These are phyloP conservation scores for Lerema accius DNA, from an alignment of 1,140 invertebrate species.

Conservation along the genomic window DNA sequence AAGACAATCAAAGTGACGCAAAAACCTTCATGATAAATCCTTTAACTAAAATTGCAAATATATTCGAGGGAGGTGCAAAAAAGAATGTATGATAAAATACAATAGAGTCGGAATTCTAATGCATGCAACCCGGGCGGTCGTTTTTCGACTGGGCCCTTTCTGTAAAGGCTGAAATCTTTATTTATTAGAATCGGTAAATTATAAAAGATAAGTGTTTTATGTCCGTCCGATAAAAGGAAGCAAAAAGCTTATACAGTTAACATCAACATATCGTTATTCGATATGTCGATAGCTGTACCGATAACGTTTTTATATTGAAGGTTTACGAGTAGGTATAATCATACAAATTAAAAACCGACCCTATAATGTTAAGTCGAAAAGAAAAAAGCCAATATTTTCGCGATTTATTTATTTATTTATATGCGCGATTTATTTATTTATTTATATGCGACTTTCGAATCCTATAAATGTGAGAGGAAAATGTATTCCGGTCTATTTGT, in stretches of 20 bases:
- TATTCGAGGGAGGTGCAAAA: slow-evolving; percentile 79
- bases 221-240: slow-evolving; percentile 52
- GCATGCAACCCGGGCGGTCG: slow-evolving; percentile 74
- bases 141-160: slow-evolving; percentile 65
- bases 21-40: slow-evolving; percentile 52
- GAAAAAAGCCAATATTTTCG: too few relatives aligned
- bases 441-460: too few relatives aligned
- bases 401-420: too few relatives aligned
- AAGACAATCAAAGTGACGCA: slow-evolving; percentile 46
- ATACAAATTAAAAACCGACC: background rate
- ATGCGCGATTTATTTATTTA: too few relatives aligned
- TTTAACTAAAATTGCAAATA: slow-evolving; percentile 74
- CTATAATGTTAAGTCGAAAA: background rate
- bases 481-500: too few relatives aligned
- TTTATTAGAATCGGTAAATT: slow-evolving; percentile 80
- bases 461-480: too few relatives aligned
- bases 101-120: slow-evolving; percentile 77
- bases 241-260: slow-evolving; percentile 48
- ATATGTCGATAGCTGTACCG: slow-evolving; percentile 15
- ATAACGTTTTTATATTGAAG: slow-evolving; percentile 21
- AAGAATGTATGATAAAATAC: slow-evolving; percentile 79
- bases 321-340: background rate
- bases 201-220: slow-evolving; percentile 69
- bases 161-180: slow-evolving; percentile 76
- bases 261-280: slow-evolving; percentile 24